A percentile compares a stretch with the other conserved stretches of the same genome.
Conservation (phyloP, 2,888 invertebrate species). For the Barypeithes pellucidus region DNA sequence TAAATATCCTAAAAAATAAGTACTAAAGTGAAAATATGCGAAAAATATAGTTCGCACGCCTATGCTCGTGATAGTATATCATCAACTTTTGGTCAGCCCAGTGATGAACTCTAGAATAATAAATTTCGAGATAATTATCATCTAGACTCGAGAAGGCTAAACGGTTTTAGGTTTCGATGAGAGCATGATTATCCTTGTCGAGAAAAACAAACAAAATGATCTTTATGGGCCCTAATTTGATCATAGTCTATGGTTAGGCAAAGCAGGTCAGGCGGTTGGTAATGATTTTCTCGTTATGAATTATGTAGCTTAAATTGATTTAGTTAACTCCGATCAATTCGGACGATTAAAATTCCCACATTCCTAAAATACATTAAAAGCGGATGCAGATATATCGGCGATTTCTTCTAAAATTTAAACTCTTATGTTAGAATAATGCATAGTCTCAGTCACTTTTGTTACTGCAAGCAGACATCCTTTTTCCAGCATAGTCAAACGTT, state of each 20-base stretch:
- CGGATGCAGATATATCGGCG: no score
- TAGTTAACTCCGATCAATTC: not conserved
- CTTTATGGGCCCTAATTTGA: slow-evolving; percentile 32
- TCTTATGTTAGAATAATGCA: not conserved
- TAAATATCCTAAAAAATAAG: no score
- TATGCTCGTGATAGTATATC: slow-evolving; percentile 35
- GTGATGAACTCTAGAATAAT: slow-evolving; percentile 43
- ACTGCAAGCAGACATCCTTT: slow-evolving; percentile 25
- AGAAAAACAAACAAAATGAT: slow-evolving; percentile 45
- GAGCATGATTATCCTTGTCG: slow-evolving; percentile 35
- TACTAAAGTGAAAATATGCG: not conserved
- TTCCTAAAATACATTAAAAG: no score
- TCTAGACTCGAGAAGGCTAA: slow-evolving; percentile 37
- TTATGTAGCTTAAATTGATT: not conserved
- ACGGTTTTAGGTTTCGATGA: slow-evolving; percentile 45
- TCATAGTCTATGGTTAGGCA: slow-evolving; percentile 24
- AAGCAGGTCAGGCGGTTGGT: slow-evolving; percentile 11
- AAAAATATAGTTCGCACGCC: slow-evolving; percentile 26
- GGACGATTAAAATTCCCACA: not conserved
- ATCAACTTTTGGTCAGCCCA: slow-evolving; percentile 40
- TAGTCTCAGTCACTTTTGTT: slow-evolving; percentile 1
- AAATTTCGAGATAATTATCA: slow-evolving; percentile 46
- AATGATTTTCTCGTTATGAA: slow-evolving; percentile 15
- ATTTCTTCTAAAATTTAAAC: no score
- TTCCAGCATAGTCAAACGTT: slow-evolving; percentile 29